These are phyloP conservation scores for Spinibarbus caldwelli DNA, from an alignment of 2,797 vertebrate genomes.

Conservation along the genomic window DNA sequence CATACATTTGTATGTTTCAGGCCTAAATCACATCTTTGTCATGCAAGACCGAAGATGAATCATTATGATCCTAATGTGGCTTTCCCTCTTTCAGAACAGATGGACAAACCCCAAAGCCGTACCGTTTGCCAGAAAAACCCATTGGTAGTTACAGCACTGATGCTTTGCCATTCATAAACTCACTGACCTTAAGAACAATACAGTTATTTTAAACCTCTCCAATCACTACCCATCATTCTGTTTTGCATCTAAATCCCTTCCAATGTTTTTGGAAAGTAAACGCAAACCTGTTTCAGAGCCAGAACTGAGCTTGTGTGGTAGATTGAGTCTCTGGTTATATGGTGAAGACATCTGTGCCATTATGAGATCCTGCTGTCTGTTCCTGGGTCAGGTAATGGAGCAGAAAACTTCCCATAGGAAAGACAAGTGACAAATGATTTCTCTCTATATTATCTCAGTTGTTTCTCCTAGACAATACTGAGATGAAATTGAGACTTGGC, in stretches of 20 bases:
- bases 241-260: not conserved
- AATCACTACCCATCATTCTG: not conserved
- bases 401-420: constrained; percentile 14
- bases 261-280: not conserved
- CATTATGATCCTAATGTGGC: constrained; percentile 42
- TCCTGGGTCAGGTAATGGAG: constrained; percentile 36
- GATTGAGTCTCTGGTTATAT: constrained; percentile 42
- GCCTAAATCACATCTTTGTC: constrained; percentile 31
- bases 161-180: constrained; percentile 8
- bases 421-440: not conserved
- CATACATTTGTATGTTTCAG: not conserved
- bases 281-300: not conserved
- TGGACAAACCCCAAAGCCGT: constrained; percentile 30
- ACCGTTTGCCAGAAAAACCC: constrained; percentile 22
- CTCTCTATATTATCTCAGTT: not conserved
- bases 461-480: not conserved
- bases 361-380: constrained; percentile 17
- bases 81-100: constrained; percentile 42
- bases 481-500: not conserved
- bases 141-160: not conserved
- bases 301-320: not conserved
- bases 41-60: constrained; percentile 32
- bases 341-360: constrained; percentile 27
- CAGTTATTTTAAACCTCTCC: not conserved
- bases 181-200: constrained; percentile 4